phyloP scores from a whole-genome alignment of 2,888 invertebrate species.

The Allacma fusca region DNA sequence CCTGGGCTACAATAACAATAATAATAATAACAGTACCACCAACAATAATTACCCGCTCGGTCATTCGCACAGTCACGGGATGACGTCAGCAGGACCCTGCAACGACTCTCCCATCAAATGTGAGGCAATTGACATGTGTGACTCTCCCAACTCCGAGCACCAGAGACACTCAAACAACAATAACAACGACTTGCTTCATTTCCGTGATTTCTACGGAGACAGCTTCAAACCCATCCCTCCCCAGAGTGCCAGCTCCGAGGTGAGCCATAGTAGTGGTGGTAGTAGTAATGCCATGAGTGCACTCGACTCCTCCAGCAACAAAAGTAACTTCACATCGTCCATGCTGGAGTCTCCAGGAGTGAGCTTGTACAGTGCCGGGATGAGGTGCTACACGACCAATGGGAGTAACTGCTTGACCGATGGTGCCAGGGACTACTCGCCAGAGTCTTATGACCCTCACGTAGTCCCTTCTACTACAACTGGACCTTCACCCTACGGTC shows the following conservation, averaged over 20 bases:
- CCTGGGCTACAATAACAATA: slow-evolving; percentile 32
- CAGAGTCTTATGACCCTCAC: slow-evolving; percentile 38
- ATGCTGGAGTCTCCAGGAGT: slow-evolving; percentile 22
- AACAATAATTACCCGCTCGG: slow-evolving; percentile 40
- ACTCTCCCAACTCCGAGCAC: slow-evolving; percentile 24
- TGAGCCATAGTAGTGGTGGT: slow-evolving; percentile 8
- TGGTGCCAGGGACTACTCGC: slow-evolving; percentile 29
- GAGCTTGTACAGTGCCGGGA: slow-evolving; percentile 13
- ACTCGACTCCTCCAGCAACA: neutral
- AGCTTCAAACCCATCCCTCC: slow-evolving; percentile 16
- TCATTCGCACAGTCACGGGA: slow-evolving; percentile 10
- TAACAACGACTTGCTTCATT: slow-evolving; percentile 36
- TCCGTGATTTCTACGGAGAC: slow-evolving; percentile 40
- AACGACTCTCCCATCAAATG: slow-evolving; percentile 40
- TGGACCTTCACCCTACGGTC: neutral
- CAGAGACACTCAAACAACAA: slow-evolving; percentile 4
- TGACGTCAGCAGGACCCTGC: slow-evolving; percentile 14
- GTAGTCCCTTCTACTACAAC: neutral
- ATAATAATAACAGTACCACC: slow-evolving; percentile 33
- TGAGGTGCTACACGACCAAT: slow-evolving; percentile 36
- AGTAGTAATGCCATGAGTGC: slow-evolving; percentile 2
- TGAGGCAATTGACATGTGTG: slow-evolving; percentile 43
- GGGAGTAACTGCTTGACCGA: neutral
- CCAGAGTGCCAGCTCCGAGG: neutral
- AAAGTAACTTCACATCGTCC: neutral